Conservation (phyloP, 2,888 invertebrate species). For the Heliconius ismenius region DNA sequence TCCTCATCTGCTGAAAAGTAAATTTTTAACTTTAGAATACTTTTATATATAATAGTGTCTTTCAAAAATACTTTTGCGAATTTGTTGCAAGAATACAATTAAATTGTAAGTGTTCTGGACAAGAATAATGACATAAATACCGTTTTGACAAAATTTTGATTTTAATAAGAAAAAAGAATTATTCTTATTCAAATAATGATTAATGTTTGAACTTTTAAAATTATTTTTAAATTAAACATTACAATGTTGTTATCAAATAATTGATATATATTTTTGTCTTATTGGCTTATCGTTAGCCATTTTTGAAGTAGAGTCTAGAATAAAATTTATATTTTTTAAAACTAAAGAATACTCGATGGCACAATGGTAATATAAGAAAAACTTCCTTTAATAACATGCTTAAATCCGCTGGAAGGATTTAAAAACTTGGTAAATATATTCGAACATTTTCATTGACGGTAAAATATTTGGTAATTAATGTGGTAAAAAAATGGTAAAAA, state of each 20-base stretch:
- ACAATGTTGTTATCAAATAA: slow-evolving; percentile 40
- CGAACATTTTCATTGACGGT: background rate
- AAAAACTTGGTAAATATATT: slow-evolving; percentile 1
- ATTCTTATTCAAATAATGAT: background rate
- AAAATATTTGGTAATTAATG: slow-evolving; percentile 8
- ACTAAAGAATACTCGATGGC: slow-evolving; percentile 38
- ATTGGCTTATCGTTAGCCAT: slow-evolving; percentile 43
- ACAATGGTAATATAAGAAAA: slow-evolving; percentile 24
- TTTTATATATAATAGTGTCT: background rate
- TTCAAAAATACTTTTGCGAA: background rate
- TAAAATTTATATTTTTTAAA: slow-evolving; percentile 36
- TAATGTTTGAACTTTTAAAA: background rate
- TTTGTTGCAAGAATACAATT: background rate
- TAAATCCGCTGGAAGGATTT: slow-evolving; percentile 27
- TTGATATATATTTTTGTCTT: slow-evolving; percentile 52
- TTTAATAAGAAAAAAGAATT: too few relatives aligned
- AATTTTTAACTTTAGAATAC: slow-evolving; percentile 32
- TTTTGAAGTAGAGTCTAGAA: slow-evolving; percentile 32
- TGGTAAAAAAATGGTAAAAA: background rate
- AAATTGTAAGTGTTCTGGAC: background rate
- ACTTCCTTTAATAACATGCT: background rate
- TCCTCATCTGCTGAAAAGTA: slow-evolving; percentile 76
- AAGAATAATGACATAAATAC: background rate
- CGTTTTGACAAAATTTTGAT: too few relatives aligned
- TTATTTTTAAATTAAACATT: background rate